These are phyloP conservation scores for Pygoscelis antarcticus DNA, from an alignment of 2,113 vertebrate genomes.

Conservation along the genomic window DNA sequence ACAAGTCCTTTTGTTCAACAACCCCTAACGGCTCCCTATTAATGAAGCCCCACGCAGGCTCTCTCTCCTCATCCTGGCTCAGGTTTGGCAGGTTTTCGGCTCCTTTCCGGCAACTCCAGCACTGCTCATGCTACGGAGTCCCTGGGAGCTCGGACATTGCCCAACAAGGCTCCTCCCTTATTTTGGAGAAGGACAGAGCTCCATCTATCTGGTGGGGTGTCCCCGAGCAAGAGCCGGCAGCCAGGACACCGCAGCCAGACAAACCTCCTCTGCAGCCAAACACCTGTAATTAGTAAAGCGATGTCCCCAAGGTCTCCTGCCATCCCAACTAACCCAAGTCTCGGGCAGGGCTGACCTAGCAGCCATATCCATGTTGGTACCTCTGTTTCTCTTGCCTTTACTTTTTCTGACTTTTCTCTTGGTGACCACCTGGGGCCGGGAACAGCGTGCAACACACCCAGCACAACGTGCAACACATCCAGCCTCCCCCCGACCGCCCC, in stretches of 20 bases:
- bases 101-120: not conserved
- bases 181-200: not conserved
- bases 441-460: not conserved
- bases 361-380: not conserved
- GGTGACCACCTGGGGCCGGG: not conserved
- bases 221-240: rapidly evolving
- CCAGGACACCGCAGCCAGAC: rapidly evolving
- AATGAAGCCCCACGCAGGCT: rapidly evolving
- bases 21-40: not conserved
- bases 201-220: rapidly evolving
- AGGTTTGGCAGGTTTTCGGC: not conserved
- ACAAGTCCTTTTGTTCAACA: conserved; percentile 29
- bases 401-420: not conserved
- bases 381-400: not conserved
- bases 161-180: not conserved
- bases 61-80: not conserved
- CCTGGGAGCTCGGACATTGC: not conserved
- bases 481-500: not conserved
- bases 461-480: rapidly evolving
- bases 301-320: not conserved
- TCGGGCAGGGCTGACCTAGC: not conserved
- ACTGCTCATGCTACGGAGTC: rapidly evolving
- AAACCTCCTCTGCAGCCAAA: not conserved
- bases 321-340: not conserved
- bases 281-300: not conserved